Percentiles rank a stretch among this genome's conserved stretches.
phyloP scores from a whole-genome alignment of 2,797 vertebrate genomes.

The Petrocephalus schoutedeni region DNA sequence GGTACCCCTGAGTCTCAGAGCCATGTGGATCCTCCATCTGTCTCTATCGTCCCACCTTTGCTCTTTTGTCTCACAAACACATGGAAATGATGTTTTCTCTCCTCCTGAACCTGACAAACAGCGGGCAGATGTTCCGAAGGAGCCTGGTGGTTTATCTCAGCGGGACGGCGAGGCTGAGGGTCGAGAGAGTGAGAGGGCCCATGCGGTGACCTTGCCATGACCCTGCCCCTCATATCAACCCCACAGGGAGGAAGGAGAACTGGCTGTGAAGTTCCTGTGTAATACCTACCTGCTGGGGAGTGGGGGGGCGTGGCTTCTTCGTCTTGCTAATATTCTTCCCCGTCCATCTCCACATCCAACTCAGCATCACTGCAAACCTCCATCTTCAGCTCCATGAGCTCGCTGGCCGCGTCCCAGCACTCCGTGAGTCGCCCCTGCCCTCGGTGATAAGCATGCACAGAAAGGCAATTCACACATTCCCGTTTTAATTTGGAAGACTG shows the following conservation, averaged over 20 bases:
- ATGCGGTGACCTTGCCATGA: neutral
- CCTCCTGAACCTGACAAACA: constrained; percentile 17
- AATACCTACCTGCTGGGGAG: constrained; percentile 92
- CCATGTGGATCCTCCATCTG: constrained; percentile 15
- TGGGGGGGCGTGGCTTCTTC: constrained; percentile 88
- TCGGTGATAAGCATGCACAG: neutral
- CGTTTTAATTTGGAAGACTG: neutral
- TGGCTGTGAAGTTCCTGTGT: constrained; percentile 96
- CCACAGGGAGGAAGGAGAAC: constrained; percentile 88
- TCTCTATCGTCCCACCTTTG: neutral
- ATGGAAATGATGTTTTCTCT: constrained; percentile 16
- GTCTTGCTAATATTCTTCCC: constrained; percentile 74
- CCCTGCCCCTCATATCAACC: neutral
- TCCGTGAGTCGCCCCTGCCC: constrained; percentile 77
- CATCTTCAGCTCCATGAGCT: constrained; percentile 98
- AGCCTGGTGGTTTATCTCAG: neutral
- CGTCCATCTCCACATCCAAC: constrained; percentile 98
- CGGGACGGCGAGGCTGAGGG: neutral
- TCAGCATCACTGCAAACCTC: constrained; percentile 97
- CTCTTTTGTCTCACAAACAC: too few species aligned
- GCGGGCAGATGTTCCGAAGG: neutral
- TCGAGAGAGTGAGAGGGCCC: neutral
- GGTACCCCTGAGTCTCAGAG: constrained; percentile 62
- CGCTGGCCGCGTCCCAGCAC: constrained; percentile 93
- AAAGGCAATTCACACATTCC: neutral